Percentiles rank a stretch among this genome's conserved stretches.
These are phyloP conservation scores for Hippocampus kuda DNA, from an alignment of 2,797 vertebrate species.

Conservation along the genomic window DNA sequence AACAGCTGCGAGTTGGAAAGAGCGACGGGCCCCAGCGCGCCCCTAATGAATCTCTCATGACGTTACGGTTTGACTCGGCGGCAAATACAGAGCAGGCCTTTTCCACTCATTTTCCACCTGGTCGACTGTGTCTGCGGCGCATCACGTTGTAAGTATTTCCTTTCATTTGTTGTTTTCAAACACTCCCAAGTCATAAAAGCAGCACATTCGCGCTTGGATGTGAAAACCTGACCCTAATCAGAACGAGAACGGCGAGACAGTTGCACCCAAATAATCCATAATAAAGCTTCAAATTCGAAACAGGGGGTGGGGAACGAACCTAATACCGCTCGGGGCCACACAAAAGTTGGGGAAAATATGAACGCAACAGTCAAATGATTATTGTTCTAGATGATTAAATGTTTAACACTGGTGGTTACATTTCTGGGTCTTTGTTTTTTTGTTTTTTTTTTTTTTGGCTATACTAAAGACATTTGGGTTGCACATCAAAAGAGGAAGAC, in stretches of 20 bases:
- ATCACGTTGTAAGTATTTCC: not conserved
- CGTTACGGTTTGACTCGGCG: not conserved
- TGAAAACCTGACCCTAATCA: not conserved
- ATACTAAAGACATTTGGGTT: no score
- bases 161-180: slow-evolving; percentile 1
- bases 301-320: not conserved
- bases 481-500: no score
- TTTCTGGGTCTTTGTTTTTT: no score
- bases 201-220: no score
- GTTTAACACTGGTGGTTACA: no score
- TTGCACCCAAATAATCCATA: not conserved
- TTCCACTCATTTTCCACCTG: slow-evolving; percentile 22
- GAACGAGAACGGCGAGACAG: not conserved
- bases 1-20: slow-evolving; percentile 12
- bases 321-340: no score
- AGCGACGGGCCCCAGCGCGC: not conserved
- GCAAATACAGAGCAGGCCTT: not conserved
- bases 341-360: no score
- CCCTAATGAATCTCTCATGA: slow-evolving; percentile 2
- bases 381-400: no score
- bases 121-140: not conserved
- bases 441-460: not conserved
- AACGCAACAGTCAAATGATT: no score
- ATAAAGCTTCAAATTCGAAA: not conserved
- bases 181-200: not conserved